Evolutionary conservation across 2,888 invertebrate species (phyloP), one percentile per base, ranked within the genome.

Genomic region (Stenodera caucasica): DNA sequence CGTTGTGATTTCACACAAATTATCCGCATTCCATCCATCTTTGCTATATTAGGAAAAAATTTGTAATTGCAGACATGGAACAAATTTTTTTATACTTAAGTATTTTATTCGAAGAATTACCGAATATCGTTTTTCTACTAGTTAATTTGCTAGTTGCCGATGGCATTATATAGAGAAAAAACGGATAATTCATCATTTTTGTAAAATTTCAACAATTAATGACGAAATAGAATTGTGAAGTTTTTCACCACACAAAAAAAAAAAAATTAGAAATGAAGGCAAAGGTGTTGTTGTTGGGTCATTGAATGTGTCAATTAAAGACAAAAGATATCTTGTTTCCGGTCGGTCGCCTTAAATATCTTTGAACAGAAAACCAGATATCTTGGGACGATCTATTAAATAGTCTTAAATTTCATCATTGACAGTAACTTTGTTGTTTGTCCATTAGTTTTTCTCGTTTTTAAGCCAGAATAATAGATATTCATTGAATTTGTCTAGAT

Each of bases 241-340:
- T 40, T 40, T 15, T 9, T 4, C 18, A 45, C 0, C n/a, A n/a
- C n/a, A n/a, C n/a, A n/a, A n/a, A n/a, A n/a, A n/a, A n/a, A n/a
- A n/a, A n/a, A n/a, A n/a, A n/a, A n/a, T n/a, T n/a, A n/a, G 45
- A 45, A 45, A 45, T 21, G 45, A 18, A 45, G 45, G 45, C 45
- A 21, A 45, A 45, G 35, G 32, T 49, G 57, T 53, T 49, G 53
- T 64, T 71, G 74, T 73, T 73, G 68, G 67, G 70, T 69, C 75
- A 71, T 69, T 72, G 68, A 70, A 76, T 70, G 74, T 76, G 76
- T 78, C 78, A 78, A 78, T 77, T 78, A 77, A 72, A 71, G 68
- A 72, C 70, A 72, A 74, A 75, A 76, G 76, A 74, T 77, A 77
- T 74, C 76, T 72, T 72, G 76, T 78, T 78, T 77, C 77, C 77